phyloP scores from a whole-genome alignment of 2,113 vertebrate species.

The Leucopternis melanops region DNA sequence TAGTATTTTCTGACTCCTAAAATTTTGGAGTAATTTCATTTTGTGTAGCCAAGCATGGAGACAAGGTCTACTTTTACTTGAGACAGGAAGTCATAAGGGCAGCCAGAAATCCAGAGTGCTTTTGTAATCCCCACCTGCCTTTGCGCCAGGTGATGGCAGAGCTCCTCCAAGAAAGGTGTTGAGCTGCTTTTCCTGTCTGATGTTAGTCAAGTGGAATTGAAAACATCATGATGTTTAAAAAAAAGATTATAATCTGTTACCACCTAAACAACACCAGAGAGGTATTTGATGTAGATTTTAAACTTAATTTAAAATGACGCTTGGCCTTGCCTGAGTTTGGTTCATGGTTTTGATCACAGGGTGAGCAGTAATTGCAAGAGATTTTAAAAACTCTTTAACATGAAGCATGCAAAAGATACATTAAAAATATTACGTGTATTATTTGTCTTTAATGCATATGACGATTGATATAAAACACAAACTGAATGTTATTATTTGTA shows the following conservation, averaged over 20 bases:
- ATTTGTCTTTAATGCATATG: not conserved
- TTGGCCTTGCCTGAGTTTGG: not conserved
- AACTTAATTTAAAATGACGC: not conserved
- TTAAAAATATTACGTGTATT: not conserved
- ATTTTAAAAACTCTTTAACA: not conserved
- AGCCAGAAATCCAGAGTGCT: not conserved
- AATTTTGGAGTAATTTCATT: not conserved
- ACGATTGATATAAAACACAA: not conserved
- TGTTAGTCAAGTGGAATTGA: not conserved
- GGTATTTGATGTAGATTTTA: not conserved
- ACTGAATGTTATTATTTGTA: not conserved
- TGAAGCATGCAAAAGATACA: not conserved
- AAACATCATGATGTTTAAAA: not conserved
- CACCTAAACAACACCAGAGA: not conserved
- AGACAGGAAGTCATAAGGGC: not conserved
- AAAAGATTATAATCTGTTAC: not conserved
- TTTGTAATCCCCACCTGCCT: not conserved
- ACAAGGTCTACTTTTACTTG: not conserved
- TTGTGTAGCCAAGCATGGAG: not conserved
- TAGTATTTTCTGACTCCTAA: not conserved
- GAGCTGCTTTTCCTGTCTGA: not conserved
- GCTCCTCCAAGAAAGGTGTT: not conserved
- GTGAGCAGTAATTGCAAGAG: not conserved
- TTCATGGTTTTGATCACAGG: not conserved
- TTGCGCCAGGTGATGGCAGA: not conserved